phyloP scores from a whole-genome alignment of 2,113 vertebrate species.

The Ailuropoda melanoleuca region DNA sequence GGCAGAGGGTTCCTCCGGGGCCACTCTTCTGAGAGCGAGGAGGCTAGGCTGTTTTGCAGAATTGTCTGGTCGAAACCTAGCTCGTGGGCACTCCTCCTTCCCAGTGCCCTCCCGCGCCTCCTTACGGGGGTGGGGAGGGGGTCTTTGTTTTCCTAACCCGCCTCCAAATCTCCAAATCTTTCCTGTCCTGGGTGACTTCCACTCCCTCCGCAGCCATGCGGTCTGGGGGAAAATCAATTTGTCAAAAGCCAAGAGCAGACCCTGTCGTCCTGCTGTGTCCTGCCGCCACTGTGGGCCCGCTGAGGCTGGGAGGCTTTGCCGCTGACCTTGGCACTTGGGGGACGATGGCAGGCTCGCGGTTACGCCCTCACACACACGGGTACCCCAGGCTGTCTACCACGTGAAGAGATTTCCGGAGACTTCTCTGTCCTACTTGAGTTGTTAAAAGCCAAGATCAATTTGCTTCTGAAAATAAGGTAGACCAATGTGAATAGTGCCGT shows the following conservation, averaged over 20 bases:
- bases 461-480: conserved; percentile 57
- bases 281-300: accelerated
- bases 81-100: neutral
- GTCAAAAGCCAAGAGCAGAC: neutral
- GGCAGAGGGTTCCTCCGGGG: neutral
- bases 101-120: accelerated
- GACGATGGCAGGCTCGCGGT: accelerated
- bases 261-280: accelerated
- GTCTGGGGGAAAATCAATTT: neutral
- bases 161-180: neutral
- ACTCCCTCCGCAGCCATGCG: accelerated
- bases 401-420: neutral
- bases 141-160: neutral
- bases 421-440: conserved; percentile 42
- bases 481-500: neutral
- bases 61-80: neutral
- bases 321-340: neutral
- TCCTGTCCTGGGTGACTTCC: neutral
- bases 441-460: conserved; percentile 65
- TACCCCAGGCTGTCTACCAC: neutral
- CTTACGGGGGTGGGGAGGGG: accelerated
- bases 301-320: neutral
- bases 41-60: neutral
- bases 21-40: neutral
- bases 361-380: accelerated